Conservation (phyloP, 2,888 invertebrate genomes). For the Quadriops clusia region DNA sequence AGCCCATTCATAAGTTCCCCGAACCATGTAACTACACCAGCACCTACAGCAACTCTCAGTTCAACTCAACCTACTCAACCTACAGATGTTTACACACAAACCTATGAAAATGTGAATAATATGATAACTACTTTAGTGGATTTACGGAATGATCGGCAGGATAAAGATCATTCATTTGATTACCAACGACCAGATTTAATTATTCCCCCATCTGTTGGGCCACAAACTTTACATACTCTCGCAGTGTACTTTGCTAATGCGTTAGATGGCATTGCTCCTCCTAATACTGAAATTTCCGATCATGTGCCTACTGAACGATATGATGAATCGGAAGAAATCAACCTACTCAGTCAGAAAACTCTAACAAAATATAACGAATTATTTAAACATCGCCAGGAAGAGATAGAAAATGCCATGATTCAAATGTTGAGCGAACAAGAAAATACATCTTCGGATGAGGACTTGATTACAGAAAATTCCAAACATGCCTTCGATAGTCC, state of each 20-base stretch:
- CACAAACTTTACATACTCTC: constrained; percentile 64
- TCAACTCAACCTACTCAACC: constrained; percentile 24
- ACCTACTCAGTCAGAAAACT: constrained; percentile 16
- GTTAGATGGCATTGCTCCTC: constrained; percentile 44
- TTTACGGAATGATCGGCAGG: constrained; percentile 39
- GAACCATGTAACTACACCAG: constrained; percentile 15
- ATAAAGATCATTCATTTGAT: constrained; percentile 40
- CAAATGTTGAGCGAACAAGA: constrained; percentile 7
- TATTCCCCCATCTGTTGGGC: constrained; percentile 62
- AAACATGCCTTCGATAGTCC: constrained; percentile 47
- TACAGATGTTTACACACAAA: constrained; percentile 42
- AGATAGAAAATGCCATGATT: constrained; percentile 23
- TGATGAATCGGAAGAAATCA: constrained; percentile 12
- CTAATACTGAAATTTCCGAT: constrained; percentile 23
- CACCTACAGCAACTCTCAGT: constrained; percentile 22
- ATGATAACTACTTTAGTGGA: constrained; percentile 56
- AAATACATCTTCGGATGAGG: constrained; percentile 23
- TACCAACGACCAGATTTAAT: constrained; percentile 49
- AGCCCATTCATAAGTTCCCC: constrained; percentile 30
- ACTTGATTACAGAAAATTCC: constrained; percentile 51
- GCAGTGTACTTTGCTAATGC: constrained; percentile 71
- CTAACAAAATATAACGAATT: constrained; percentile 16
- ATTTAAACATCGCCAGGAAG: constrained; percentile 16
- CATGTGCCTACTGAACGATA: constrained; percentile 7
- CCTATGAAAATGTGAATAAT: constrained; percentile 39